Base-by-base conservation (phyloP, 2,888 invertebrate species). In the Mellilla xanthometata region DNA sequence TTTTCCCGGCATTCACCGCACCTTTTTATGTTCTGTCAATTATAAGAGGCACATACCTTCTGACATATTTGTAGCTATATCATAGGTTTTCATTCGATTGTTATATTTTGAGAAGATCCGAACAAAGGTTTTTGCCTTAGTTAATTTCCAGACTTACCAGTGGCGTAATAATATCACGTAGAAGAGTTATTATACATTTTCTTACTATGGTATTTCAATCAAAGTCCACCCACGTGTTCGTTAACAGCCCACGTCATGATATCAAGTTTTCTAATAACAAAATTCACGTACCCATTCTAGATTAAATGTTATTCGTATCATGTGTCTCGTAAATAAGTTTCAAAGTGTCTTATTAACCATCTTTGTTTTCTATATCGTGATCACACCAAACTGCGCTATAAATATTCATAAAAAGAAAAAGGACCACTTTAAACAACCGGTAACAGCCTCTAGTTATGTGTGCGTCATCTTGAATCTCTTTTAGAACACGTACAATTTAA, bases 401-500 rank as follows among this genome's bases (percentile, higher is more conserved):
- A 76, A 78, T 77, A 78, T 63, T 52, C 55, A 49, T 60, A 50
- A 60, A 44, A 41, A 54, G 43, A 62, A 68, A 68, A 66, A 65
- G 55, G 58, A 68, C 59, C 53, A 60, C 56, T 57, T 70, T 64
- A 68, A 56, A 56, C 56, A 72, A 73, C 68, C 70, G 65, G 70
- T 75, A 72, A 64, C 58, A 61, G 52, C 35, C 53, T 39, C 51
- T 55, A 59, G 63, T 67, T 66, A 62, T 58, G 71, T 70, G 72
- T 81, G 81, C 77, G 77, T 84, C 82, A 82, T 77, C 69, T 71
- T 64, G 55, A 72, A 73, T 73, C 70, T 72, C 60, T 45, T 58
- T 64, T 15, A 71, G 62, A 64, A 68, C 56, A 68, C 72, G 63
- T 73, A 72, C 75, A 77, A 75, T 72, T 72, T 74, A 76, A 82